Percentiles rank a stretch among this genome's conserved stretches.
These are phyloP conservation scores for Sitobion miscanthi DNA, from an alignment of 1,140 invertebrate genomes.

Conservation along the genomic window DNA sequence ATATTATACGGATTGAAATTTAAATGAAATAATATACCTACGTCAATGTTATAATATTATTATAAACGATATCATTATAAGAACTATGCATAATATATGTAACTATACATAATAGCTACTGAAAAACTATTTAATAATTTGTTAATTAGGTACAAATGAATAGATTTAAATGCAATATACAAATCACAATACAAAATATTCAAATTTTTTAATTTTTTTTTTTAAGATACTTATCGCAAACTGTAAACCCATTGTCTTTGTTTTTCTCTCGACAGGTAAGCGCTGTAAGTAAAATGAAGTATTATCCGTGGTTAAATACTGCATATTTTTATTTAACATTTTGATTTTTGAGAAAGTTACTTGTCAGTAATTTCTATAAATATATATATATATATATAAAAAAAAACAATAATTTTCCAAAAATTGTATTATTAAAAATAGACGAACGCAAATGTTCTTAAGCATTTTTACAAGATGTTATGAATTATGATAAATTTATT, in stretches of 20 bases:
- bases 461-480: not conserved
- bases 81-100: not conserved
- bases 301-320: not conserved
- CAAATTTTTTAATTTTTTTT: not conserved
- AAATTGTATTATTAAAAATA: not conserved
- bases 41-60: not conserved
- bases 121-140: not conserved
- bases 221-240: not conserved
- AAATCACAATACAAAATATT: not conserved
- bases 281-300: not conserved
- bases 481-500: not conserved
- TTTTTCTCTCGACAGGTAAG: not conserved
- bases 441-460: not conserved
- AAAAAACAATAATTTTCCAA: too few species aligned
- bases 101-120: not conserved
- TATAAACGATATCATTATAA: not conserved
- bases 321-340: not conserved
- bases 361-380: not conserved
- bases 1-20: too few species aligned
- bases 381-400: not conserved
- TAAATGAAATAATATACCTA: not conserved
- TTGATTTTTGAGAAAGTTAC: not conserved
- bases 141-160: not conserved
- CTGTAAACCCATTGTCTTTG: not conserved
- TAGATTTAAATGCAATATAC: not conserved